Base-by-base conservation (phyloP, 2,113 vertebrate genomes). In the Microtus oregoni region DNA sequence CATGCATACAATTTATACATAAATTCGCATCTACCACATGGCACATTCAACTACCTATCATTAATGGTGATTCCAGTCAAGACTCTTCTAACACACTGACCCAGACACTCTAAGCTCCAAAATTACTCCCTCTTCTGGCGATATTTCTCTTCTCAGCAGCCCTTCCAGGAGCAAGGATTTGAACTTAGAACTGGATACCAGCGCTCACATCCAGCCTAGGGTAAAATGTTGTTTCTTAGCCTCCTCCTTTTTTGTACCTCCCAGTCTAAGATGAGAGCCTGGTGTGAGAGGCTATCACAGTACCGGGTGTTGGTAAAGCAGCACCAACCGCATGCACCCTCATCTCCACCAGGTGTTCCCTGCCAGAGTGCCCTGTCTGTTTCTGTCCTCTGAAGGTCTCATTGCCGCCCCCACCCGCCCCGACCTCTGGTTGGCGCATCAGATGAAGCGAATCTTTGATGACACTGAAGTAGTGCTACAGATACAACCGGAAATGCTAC, bases 291-390 rank as follows among this genome's bases (percentile, higher is more conserved):
- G 20, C 73, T 32, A 41, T 70, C 79, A 22, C 24, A 17, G 4
- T 2, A 7, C 17, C 26, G 28, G 41, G 4, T 0, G 72, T 65
- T 58, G 58, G 70, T 5, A 7, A 44, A 55, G 58, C 47, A 1
- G 7, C 26, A 35, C 26, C 61, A 32, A 35, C 2, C 65, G 6
- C 5, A 0, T 0, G 24, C 38, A 14, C 9, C 0, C 35, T 38
- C 65, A 1, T 26, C 58, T 8, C 10, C 76, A 14, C 73, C 72
- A 38, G 67, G 38, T 8, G 87, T 58, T 20, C 58, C 19, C 61
- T 3, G 9, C 5, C 7, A 35, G 67, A 38, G 19, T 30, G 47
- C 32, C 0, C 2, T 0, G 14, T 26, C 38, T n/a, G 12, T 14
- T 87, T 90, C 89, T 58, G 55, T 2, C n/a, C 79, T 0, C 22